Evolutionary conservation across 1,140 invertebrate species (phyloP).

Genomic region (Tachypleus tridentatus): DNA sequence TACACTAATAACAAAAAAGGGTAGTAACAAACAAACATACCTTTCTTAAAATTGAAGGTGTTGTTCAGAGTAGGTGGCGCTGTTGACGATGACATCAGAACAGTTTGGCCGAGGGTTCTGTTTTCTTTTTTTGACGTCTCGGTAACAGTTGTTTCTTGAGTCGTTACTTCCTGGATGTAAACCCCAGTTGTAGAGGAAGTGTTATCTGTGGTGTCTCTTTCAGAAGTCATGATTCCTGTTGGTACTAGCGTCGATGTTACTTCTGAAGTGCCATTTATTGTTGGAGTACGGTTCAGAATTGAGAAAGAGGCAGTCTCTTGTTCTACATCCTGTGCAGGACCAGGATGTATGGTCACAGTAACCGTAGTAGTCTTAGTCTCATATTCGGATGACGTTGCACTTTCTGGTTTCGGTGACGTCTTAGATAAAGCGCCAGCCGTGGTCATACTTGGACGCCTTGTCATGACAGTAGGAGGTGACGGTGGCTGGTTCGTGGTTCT

Average conservation of each 20-base stretch:
- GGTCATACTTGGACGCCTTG: not conserved
- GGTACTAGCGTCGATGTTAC: slow-evolving; percentile 1
- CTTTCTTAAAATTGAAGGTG: too few relatives aligned
- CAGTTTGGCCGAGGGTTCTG: too few relatives aligned
- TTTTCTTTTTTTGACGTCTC: too few relatives aligned
- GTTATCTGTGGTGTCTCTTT: not conserved
- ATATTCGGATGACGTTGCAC: slow-evolving; percentile 22
- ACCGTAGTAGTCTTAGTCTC: slow-evolving; percentile 8
- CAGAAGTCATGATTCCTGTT: slow-evolving; percentile 4
- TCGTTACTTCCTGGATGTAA: not conserved
- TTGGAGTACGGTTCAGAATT: not conserved
- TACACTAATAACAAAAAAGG: too few relatives aligned
- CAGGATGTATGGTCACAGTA: slow-evolving; percentile 12
- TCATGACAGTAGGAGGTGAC: slow-evolving; percentile 1
- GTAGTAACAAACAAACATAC: too few relatives aligned
- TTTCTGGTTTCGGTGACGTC: slow-evolving; percentile 6
- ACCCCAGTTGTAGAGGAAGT: not conserved
- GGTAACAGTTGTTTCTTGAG: too few relatives aligned
- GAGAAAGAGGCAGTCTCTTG: slow-evolving; percentile 9
- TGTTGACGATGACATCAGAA: too few relatives aligned
- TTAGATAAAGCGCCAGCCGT: not conserved
- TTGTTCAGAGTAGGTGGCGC: too few relatives aligned
- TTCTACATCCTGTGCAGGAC: slow-evolving; percentile 2
- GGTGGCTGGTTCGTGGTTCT: slow-evolving; percentile 5
- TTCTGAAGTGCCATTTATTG: not conserved